Conservation (phyloP, 2,888 invertebrate genomes). For the Proisotoma minuta region DNA sequence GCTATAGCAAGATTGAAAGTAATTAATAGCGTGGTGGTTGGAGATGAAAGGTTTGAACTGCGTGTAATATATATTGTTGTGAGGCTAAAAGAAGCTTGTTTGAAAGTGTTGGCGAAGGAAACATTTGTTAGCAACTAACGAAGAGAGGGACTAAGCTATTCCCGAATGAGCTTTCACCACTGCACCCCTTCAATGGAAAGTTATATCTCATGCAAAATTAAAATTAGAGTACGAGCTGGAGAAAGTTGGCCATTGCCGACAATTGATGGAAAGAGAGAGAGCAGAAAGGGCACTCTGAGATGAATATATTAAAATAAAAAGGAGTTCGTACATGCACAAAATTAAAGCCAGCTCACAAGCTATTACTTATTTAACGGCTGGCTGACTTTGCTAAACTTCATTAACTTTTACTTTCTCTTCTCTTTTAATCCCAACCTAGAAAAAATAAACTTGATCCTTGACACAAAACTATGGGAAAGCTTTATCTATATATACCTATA, state of each 20-base stretch:
- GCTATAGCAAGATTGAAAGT: too few relatives aligned
- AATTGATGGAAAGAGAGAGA: neutral
- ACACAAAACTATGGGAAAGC: too few relatives aligned
- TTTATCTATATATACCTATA: too few relatives aligned
- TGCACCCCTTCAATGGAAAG: neutral
- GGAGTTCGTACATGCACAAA: neutral
- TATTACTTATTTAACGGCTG: conserved; percentile 14
- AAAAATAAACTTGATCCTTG: neutral
- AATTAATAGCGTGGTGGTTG: too few relatives aligned
- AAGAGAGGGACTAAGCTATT: conserved; percentile 1
- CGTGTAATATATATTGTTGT: too few relatives aligned
- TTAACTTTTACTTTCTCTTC: conserved; percentile 10
- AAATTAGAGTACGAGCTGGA: neutral
- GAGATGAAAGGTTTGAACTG: too few relatives aligned
- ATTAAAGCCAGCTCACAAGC: neutral
- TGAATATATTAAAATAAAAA: conserved; percentile 6
- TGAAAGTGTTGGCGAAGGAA: too few relatives aligned
- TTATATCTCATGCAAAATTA: conserved; percentile 3
- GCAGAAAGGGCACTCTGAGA: neutral
- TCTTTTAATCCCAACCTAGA: conserved; percentile 4
- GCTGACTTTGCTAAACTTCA: conserved; percentile 13
- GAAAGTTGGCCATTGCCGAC: neutral
- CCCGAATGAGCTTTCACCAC: neutral
- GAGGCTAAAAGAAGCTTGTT: too few relatives aligned
- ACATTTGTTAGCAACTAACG: conserved; percentile 4